These are phyloP conservation scores for Buceros bicornis DNA, from an alignment of 2,797 vertebrate species.

Conservation along the genomic window DNA sequence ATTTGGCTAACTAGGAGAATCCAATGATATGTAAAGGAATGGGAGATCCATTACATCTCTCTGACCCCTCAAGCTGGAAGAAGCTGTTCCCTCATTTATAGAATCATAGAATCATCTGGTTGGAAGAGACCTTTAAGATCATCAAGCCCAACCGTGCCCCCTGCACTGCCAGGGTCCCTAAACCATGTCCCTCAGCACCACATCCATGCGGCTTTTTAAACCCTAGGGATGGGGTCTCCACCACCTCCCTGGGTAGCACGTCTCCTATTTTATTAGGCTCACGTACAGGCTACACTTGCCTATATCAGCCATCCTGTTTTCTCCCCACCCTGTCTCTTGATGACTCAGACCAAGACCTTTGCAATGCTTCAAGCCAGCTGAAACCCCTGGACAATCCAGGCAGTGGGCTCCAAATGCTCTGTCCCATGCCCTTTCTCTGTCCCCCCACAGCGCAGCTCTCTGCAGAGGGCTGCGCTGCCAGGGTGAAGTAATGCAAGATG, in stretches of 20 bases:
- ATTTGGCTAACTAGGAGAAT: not conserved
- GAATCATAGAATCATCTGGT: no score
- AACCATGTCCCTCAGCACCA: no score
- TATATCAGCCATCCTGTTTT: slow-evolving; percentile 70
- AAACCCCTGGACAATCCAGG: not conserved
- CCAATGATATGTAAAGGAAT: not conserved
- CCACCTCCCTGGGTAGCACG: not conserved
- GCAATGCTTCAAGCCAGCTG: not conserved
- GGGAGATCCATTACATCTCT: not conserved
- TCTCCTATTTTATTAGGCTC: slow-evolving; percentile 49
- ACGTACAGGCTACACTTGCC: not conserved
- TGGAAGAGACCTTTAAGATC: no score
- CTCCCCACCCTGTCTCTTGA: slow-evolving; percentile 3
- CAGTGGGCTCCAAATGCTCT: not conserved
- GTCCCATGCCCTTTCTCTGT: not conserved
- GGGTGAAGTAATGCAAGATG: accelerated
- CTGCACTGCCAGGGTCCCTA: no score
- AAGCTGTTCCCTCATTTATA: not conserved
- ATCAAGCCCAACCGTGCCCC: no score
- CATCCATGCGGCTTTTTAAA: no score
- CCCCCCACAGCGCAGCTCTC: not conserved
- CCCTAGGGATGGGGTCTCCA: no score
- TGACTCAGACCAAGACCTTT: not conserved
- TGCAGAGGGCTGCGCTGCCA: not conserved
- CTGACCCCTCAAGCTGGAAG: not conserved